Percentiles rank a stretch among this genome's conserved stretches.
Evolutionary conservation across 2,888 invertebrate species (phyloP).

Genomic region (Oligia strigilis): DNA sequence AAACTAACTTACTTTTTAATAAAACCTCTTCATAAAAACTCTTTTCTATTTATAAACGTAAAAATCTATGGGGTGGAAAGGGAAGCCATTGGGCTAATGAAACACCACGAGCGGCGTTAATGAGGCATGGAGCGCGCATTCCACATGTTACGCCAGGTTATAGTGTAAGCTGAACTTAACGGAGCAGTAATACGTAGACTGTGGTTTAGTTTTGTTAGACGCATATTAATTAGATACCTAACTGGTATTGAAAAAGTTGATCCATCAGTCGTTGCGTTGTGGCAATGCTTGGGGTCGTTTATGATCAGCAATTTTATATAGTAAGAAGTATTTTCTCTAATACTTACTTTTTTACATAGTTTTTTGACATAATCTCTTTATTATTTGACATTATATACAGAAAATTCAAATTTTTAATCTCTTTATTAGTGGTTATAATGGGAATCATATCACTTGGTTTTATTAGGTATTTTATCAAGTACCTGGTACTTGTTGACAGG

Average conservation of each 20-base stretch:
- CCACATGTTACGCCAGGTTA: conserved; percentile 46
- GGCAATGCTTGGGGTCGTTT: neutral
- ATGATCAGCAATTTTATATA: neutral
- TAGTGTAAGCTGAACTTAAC: conserved; percentile 58
- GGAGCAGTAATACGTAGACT: neutral
- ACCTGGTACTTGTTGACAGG: no score
- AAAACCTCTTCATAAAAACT: conserved; percentile 22
- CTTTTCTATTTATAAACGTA: conserved; percentile 68
- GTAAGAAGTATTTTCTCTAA: neutral
- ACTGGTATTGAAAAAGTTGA: neutral
- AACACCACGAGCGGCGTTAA: conserved; percentile 70
- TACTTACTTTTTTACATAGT: no score
- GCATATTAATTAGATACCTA: neutral
- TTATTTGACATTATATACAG: no score
- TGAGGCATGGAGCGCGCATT: conserved; percentile 60
- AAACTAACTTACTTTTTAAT: neutral
- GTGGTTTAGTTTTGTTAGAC: neutral
- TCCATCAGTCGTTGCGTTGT: neutral
- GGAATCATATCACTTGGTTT: no score
- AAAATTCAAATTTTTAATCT: no score
- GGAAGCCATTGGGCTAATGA: conserved; percentile 73
- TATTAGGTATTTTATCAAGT: no score
- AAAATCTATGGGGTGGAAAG: conserved; percentile 77
- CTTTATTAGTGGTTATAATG: no score
- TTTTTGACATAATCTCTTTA: no score